Percentiles rank a stretch among this genome's conserved stretches.
phyloP scores from a whole-genome alignment of 2,888 invertebrate genomes.

The Teleiodes luculella region DNA sequence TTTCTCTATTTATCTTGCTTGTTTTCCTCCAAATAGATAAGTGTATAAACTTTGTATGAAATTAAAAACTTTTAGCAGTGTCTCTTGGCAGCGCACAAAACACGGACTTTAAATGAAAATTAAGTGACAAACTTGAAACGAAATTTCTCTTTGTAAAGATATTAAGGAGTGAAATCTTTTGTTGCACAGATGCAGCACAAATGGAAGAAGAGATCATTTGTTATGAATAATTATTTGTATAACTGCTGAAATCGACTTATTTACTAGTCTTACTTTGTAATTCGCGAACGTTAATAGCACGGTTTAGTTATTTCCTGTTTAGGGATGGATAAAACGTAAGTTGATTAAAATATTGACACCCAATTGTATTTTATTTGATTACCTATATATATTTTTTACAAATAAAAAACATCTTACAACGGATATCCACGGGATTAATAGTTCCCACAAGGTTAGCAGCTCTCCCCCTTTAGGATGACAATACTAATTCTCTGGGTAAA shows the following conservation, averaged over 20 bases:
- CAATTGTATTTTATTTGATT: not conserved
- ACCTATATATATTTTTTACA: too few relatives aligned
- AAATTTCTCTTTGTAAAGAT: slow-evolving; percentile 8
- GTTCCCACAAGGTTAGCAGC: too few relatives aligned
- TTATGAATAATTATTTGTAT: not conserved
- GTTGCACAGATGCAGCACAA: not conserved
- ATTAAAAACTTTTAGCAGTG: slow-evolving; percentile 9
- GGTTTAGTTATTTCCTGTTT: too few relatives aligned
- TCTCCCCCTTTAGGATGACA: too few relatives aligned
- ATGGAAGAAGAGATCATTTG: not conserved
- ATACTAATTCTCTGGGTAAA: too few relatives aligned
- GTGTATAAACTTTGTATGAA: slow-evolving; percentile 10
- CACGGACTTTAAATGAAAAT: slow-evolving; percentile 6
- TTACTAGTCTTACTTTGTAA: too few relatives aligned
- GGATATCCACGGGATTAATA: too few relatives aligned
- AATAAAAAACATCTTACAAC: too few relatives aligned
- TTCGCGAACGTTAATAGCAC: too few relatives aligned
- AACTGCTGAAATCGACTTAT: too few relatives aligned
- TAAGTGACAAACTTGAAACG: slow-evolving; percentile 10
- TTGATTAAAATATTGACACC: not conserved
- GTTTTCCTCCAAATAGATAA: slow-evolving; percentile 5
- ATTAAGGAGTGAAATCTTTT: slow-evolving; percentile 1
- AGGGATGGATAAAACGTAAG: not conserved
- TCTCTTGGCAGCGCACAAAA: slow-evolving; percentile 1
- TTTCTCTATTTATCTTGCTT: slow-evolving; percentile 6